Conservation (phyloP, 2,113 vertebrate species). For the Sinocyclocheilus rhinocerous region DNA sequence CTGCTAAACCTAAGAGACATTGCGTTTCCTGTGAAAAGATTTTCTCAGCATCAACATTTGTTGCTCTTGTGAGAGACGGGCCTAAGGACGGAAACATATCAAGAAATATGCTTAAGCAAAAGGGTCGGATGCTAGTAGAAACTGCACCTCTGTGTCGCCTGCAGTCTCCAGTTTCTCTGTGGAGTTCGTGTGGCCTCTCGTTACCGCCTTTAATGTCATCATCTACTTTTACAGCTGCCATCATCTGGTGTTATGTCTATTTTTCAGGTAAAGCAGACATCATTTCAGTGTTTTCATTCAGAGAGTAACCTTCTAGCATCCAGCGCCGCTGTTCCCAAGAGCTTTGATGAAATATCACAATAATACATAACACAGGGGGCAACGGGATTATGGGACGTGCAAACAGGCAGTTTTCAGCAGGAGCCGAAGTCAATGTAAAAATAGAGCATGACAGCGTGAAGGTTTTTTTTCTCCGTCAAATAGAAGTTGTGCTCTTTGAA, state of each 20-base stretch:
- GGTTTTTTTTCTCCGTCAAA: slow-evolving; percentile 36
- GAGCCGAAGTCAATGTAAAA: slow-evolving; percentile 23
- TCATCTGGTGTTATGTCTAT: slow-evolving; percentile 22
- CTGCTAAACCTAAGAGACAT: not conserved
- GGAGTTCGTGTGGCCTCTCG: not conserved
- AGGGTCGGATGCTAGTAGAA: not conserved
- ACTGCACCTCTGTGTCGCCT: not conserved
- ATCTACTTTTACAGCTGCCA: slow-evolving; percentile 35
- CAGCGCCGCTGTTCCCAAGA: not conserved
- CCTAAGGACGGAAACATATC: not conserved
- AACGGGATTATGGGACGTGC: slow-evolving; percentile 36
- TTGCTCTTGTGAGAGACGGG: not conserved
- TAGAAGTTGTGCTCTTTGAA: slow-evolving; percentile 40
- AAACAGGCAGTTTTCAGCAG: slow-evolving; percentile 41
- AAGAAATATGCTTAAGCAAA: slow-evolving; percentile 7
- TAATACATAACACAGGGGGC: slow-evolving; percentile 39
- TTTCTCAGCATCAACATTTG: not conserved
- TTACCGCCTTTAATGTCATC: slow-evolving; percentile 36
- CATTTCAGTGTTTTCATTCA: slow-evolving; percentile 24
- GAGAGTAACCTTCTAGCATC: slow-evolving; percentile 26
- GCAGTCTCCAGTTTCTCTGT: not conserved
- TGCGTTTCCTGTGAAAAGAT: slow-evolving; percentile 1
- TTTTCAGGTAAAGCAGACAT: slow-evolving; percentile 38
- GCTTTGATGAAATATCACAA: slow-evolving; percentile 40
- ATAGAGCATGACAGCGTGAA: slow-evolving; percentile 38